Evolutionary conservation across 2,113 vertebrate genomes (phyloP).

Genomic region (Laticauda colubrina): DNA sequence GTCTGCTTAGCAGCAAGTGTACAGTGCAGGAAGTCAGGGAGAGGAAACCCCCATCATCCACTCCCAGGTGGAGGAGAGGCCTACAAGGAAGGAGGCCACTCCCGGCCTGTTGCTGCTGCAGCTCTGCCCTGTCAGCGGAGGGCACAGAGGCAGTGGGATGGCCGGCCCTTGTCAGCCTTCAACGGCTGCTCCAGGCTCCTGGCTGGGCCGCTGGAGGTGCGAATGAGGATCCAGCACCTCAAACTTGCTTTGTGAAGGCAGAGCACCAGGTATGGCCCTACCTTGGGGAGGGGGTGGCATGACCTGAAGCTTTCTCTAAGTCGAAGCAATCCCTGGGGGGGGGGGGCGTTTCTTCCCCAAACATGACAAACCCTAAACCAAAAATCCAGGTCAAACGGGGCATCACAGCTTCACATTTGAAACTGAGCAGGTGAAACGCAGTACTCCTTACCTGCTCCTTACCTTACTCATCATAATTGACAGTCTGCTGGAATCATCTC

Average conservation of each 20-base stretch:
- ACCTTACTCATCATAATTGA: too few species aligned
- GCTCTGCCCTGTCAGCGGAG: background rate
- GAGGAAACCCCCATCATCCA: slow-evolving; percentile 58
- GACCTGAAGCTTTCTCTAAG: background rate
- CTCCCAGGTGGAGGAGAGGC: slow-evolving; percentile 54
- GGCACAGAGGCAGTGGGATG: background rate
- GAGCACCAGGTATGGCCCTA: background rate
- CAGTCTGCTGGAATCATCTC: too few species aligned
- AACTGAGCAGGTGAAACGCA: background rate
- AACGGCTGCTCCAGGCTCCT: background rate
- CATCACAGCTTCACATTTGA: background rate
- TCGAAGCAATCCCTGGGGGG: background rate
- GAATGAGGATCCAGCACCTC: too few species aligned
- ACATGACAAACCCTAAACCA: background rate
- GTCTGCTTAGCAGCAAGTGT: slow-evolving; percentile 76
- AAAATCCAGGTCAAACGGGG: background rate
- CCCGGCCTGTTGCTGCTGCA: slow-evolving; percentile 23
- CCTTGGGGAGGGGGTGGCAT: accelerated
- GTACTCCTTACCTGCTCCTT: background rate
- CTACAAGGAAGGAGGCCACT: background rate
- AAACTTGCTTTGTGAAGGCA: background rate
- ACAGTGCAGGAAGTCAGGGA: slow-evolving; percentile 72
- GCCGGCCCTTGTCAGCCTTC: too few species aligned
- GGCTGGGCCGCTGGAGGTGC: background rate
- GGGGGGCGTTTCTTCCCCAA: background rate